phyloP scores from a whole-genome alignment of 2,797 vertebrate genomes.

The Adelosebastes latens region DNA sequence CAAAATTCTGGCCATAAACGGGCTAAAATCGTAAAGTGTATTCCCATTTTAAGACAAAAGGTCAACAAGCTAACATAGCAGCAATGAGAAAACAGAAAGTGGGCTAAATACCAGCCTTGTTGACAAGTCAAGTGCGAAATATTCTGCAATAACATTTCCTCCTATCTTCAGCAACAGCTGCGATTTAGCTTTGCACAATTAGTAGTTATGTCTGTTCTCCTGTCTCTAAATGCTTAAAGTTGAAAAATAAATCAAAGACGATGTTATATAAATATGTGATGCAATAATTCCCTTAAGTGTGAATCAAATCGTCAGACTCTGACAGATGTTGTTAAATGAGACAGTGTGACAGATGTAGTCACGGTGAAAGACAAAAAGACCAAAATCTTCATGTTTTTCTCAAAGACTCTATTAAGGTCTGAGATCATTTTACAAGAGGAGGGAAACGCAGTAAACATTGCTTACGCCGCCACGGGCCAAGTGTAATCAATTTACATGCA shows the following conservation, averaged over 20 bases:
- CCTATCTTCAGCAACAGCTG: not conserved
- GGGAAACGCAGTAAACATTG: not conserved
- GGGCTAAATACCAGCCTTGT: not conserved
- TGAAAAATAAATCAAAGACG: not conserved
- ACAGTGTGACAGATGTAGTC: not conserved
- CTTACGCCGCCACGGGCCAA: not conserved
- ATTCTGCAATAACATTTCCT: not conserved
- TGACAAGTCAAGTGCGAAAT: not conserved
- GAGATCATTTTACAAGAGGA: not conserved
- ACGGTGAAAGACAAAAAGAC: not conserved
- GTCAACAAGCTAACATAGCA: not conserved
- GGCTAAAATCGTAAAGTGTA: too few species aligned
- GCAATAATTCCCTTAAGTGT: not conserved
- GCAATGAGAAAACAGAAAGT: not conserved
- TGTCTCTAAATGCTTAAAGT: not conserved
- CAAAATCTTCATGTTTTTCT: not conserved
- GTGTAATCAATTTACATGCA: slow-evolving; percentile 23
- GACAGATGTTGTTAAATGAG: not conserved
- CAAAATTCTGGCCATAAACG: too few species aligned
- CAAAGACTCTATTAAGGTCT: not conserved
- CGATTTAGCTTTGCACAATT: not conserved
- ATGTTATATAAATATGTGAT: not conserved
- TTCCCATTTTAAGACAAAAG: not conserved
- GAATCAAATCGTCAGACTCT: not conserved
- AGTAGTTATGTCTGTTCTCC: too few species aligned